Percentiles rank a stretch among this genome's conserved stretches.
phyloP scores from a whole-genome alignment of 2,888 invertebrate species.

The Sesia apiformis region DNA sequence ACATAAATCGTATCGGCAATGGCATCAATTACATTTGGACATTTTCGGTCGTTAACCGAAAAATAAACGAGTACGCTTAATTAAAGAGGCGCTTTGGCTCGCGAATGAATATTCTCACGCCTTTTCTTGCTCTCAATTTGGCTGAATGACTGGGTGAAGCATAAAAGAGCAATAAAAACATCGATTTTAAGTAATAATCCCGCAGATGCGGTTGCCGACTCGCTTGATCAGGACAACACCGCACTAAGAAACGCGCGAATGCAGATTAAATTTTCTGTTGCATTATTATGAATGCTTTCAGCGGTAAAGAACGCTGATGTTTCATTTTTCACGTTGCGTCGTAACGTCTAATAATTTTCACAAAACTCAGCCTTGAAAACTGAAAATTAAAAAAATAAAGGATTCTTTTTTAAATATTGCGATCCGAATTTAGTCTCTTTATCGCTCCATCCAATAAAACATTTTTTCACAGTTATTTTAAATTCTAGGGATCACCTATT shows the following conservation, averaged over 20 bases:
- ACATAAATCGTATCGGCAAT: constrained; percentile 2
- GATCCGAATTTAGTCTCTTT: no score
- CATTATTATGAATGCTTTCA: not conserved
- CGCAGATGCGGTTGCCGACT: constrained; percentile 26
- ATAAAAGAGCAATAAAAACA: constrained; percentile 47
- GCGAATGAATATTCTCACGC: constrained; percentile 39
- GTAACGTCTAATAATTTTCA: no score
- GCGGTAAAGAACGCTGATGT: not conserved
- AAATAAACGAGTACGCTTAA: constrained; percentile 42
- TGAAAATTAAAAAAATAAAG: no score
- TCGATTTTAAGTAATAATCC: constrained; percentile 49
- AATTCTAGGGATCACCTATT: no score
- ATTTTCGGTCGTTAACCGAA: constrained; percentile 33
- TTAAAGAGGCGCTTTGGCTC: constrained; percentile 50
- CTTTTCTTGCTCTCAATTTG: constrained; percentile 39
- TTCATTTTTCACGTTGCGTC: no score
- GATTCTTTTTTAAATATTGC: no score
- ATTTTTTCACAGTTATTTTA: no score
- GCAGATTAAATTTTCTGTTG: constrained; percentile 7
- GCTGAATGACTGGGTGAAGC: constrained; percentile 34
- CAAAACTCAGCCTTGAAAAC: no score
- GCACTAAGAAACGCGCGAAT: constrained; percentile 8
- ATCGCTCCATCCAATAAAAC: no score
- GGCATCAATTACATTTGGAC: constrained; percentile 18
- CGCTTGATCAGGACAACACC: constrained; percentile 13